phyloP scores from a whole-genome alignment of 2,797 vertebrate genomes.

The Hippocampus kuda region DNA sequence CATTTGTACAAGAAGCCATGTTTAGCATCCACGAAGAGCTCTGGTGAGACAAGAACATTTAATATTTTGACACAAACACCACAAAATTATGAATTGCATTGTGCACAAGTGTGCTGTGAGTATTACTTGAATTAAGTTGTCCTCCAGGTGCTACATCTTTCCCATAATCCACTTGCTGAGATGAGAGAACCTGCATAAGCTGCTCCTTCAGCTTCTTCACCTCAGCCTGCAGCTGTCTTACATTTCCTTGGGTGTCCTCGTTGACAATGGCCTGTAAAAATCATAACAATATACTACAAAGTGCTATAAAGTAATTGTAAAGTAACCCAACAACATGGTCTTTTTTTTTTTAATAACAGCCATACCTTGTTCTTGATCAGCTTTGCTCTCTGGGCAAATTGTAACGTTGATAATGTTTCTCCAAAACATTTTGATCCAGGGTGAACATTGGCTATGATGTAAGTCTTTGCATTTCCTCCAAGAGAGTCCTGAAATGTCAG shows the following conservation, averaged over 20 bases:
- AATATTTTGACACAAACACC: background rate
- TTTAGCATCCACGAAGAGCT: conserved; percentile 18
- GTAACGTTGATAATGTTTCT: conserved; percentile 89
- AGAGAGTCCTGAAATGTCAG: conserved; percentile 79
- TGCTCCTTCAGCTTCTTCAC: conserved; percentile 90
- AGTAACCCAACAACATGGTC: background rate
- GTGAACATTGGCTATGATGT: conserved; percentile 94
- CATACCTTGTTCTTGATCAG: conserved; percentile 94
- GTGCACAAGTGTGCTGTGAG: background rate
- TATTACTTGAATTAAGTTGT: conserved; percentile 47
- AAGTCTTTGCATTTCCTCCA: conserved; percentile 93
- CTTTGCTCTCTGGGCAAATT: conserved; percentile 94
- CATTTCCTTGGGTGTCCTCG: conserved; percentile 91
- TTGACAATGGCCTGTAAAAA: conserved; percentile 81
- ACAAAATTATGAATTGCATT: background rate
- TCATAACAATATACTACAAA: conserved; percentile 10
- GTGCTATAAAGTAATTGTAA: too few species aligned
- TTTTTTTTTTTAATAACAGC: conserved; percentile 1
- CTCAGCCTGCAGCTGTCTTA: conserved; percentile 87
- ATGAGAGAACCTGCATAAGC: conserved; percentile 63
- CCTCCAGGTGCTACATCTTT: conserved; percentile 52
- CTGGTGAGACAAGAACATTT: conserved; percentile 25
- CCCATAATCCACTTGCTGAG: conserved; percentile 23
- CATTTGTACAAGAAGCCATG: conserved; percentile 39
- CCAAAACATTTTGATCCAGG: conserved; percentile 92